phyloP scores from a whole-genome alignment of 2,113 vertebrate genomes.

The Pangasianodon hypophthalmus region DNA sequence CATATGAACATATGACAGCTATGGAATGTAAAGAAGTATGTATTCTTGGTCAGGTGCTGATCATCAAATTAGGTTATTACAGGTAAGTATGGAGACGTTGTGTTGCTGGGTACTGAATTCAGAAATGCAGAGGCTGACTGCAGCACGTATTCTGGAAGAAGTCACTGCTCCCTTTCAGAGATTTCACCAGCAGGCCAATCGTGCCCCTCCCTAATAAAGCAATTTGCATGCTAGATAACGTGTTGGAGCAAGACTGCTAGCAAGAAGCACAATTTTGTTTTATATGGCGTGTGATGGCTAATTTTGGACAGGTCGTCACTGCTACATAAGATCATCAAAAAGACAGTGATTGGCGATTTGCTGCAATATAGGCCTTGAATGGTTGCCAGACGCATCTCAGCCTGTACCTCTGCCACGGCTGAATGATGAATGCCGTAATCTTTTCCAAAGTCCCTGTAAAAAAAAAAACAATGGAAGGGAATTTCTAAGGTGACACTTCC shows the following conservation, averaged over 20 bases:
- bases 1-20: constrained; percentile 99
- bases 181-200: constrained; percentile 46
- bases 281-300: not conserved
- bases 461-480: constrained; percentile 7
- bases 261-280: not conserved
- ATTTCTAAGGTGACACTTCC: constrained; percentile 63
- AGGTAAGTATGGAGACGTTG: not conserved
- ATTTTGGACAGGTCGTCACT: not conserved
- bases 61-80: constrained; percentile 63
- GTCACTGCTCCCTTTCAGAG: constrained; percentile 64
- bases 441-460: constrained; percentile 53
- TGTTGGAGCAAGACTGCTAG: not conserved
- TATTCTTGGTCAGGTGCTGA: constrained; percentile 91
- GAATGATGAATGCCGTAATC: constrained; percentile 70
- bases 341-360: constrained; percentile 54
- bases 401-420: constrained; percentile 59
- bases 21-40: constrained; percentile 99
- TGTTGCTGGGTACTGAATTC: not conserved
- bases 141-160: constrained; percentile 71
- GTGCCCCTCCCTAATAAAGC: constrained; percentile 52
- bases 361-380: constrained; percentile 68
- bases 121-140: constrained; percentile 63
- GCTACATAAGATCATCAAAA: constrained; percentile 43
- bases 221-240: not conserved
- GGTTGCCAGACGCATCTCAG: constrained; percentile 67